A percentile compares a stretch with the other conserved stretches of the same genome.
Evolutionary conservation across 64 coral and sea anemone genomes (phyloP).

Genomic region (Pocillopora verrucosa): DNA sequence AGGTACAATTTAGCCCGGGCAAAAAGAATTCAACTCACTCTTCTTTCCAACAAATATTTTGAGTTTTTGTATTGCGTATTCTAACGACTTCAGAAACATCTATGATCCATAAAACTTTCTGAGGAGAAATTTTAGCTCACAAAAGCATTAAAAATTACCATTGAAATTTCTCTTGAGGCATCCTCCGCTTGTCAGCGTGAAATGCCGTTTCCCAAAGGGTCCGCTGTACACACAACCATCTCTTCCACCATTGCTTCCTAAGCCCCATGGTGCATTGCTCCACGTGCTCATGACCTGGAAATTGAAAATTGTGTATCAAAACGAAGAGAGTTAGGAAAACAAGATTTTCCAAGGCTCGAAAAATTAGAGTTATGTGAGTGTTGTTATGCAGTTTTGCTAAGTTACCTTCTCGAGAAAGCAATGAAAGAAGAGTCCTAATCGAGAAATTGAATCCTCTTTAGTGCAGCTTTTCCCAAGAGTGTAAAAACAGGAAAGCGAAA

Average conservation of each 20-base stretch:
- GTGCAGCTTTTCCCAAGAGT: too few relatives aligned
- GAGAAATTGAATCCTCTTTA: too few relatives aligned
- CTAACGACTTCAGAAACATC: too few relatives aligned
- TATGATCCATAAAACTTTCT: too few relatives aligned
- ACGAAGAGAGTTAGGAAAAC: neutral
- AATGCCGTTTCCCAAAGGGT: constrained; percentile 46
- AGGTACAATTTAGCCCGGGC: too few relatives aligned
- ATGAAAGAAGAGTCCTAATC: neutral
- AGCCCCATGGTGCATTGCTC: constrained; percentile 67
- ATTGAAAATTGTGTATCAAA: neutral
- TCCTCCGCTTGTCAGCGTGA: constrained; percentile 36
- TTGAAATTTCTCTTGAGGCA: constrained; percentile 88
- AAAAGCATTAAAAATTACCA: constrained; percentile 32
- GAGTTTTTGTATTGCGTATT: too few relatives aligned
- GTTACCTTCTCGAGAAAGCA: neutral
- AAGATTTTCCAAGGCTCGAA: neutral
- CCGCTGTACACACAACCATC: constrained; percentile 66
- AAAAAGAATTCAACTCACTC: too few relatives aligned
- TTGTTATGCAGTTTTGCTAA: too few relatives aligned
- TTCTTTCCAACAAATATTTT: too few relatives aligned
- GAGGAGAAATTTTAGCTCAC: too few relatives aligned
- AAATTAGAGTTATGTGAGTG: neutral
- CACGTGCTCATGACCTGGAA: constrained; percentile 67
- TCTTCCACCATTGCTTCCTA: constrained; percentile 77
- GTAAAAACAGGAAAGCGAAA: too few relatives aligned